Base-by-base conservation (phyloP, 2,888 invertebrate genomes). In the Tuta absoluta region DNA sequence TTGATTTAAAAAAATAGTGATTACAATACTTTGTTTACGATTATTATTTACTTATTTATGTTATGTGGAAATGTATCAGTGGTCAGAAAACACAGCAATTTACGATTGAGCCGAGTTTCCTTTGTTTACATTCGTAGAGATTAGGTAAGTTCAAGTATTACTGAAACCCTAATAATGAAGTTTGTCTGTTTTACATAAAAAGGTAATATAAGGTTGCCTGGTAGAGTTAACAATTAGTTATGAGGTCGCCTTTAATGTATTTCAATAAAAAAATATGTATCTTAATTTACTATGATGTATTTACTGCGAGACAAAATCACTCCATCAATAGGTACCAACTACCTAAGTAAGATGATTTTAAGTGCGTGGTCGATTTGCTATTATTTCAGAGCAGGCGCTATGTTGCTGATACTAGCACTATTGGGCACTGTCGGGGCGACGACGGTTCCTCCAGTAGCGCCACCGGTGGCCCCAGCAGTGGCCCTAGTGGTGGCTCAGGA, bases 341-440 rank as follows among this genome's bases (percentile, higher is more conserved):
- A n/a, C n/a, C n/a, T n/a, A n/a, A n/a, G n/a, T n/a, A n/a, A n/a
- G n/a, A n/a, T n/a, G 12, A 12, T 8, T 8, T 21, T 21, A 8
- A 8, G 33, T 33, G 1, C 10, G 1, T 33, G 1, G 8, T 33
- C 33, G 2, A 3, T 14, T 56, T 56, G 28, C 56, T 56, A 56
- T 56, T 56, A n/a, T 53, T 53, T 14, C 11, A 53, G 53, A 33
- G n/a, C 17, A 28, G 56, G 56, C 56, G 45, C 28, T 28, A 21
- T 63, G 28, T 65, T 67, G 64, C 41, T 75, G 66, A 63, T 66
- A 56, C 62, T 72, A 45, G 37, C 41, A 21, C 33, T 66, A 38
- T 58, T 71, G 65, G 60, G 65, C 19, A 66, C 53, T 24, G 60
- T 38, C 37, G 59, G 61, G n/a, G 62, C 70, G 62, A 58, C 67